Evolutionary conservation across 2,113 vertebrate species (phyloP).

Genomic region (Hiodon alosoides): DNA sequence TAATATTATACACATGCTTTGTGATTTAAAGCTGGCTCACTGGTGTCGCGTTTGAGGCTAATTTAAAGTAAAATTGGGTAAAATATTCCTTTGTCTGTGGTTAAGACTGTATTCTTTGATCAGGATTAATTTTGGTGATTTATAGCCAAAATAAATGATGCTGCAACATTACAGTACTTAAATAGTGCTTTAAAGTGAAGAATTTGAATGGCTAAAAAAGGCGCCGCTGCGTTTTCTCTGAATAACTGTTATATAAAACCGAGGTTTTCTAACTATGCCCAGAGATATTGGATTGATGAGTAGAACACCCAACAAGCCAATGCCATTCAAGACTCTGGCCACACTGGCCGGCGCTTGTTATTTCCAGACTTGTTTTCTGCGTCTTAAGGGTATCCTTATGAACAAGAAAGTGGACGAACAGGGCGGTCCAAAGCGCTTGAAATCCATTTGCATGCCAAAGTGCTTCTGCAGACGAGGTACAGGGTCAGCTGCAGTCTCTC

Average conservation of each 20-base stretch:
- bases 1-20: constrained; percentile 51
- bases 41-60: constrained; percentile 42
- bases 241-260: too few species aligned
- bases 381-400: not conserved
- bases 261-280: too few species aligned
- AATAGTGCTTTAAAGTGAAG: constrained; percentile 31
- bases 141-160: constrained; percentile 34
- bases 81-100: constrained; percentile 41
- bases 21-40: constrained; percentile 39
- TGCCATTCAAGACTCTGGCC: not conserved
- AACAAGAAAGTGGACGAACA: not conserved
- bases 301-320: not conserved
- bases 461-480: too few species aligned
- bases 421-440: constrained; percentile 2
- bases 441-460: too few species aligned
- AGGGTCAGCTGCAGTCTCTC: not conserved
- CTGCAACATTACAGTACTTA: constrained; percentile 23
- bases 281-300: too few species aligned
- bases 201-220: not conserved
- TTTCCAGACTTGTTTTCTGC: not conserved
- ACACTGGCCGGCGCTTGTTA: not conserved
- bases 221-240: constrained; percentile 13
- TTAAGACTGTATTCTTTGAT: constrained; percentile 45
- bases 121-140: constrained; percentile 25
- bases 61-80: constrained; percentile 50